Evolutionary conservation across 1,140 invertebrate genomes (phyloP).

Genomic region (Tetraneura akinire): DNA sequence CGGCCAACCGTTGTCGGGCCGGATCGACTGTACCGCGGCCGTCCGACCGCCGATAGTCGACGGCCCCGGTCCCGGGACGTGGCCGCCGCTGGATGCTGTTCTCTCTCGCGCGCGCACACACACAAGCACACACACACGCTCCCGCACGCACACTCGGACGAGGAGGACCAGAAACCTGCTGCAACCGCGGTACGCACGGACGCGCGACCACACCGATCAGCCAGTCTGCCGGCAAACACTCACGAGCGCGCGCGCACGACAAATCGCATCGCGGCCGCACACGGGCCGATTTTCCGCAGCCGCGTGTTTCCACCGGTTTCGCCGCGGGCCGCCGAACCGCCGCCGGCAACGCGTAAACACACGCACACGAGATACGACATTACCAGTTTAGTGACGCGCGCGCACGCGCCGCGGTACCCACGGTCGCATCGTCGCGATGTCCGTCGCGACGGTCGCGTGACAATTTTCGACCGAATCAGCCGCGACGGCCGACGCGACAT

Average conservation of each 20-base stretch:
- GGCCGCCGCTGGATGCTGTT: constrained; percentile 45
- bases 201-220: not conserved
- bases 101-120: not conserved
- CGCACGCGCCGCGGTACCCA: not conserved
- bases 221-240: constrained; percentile 42
- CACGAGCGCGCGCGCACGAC: constrained; percentile 30
- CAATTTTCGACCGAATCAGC: too few species aligned
- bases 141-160: not conserved
- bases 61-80: constrained; percentile 29
- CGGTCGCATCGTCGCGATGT: not conserved
- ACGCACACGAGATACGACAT: too few species aligned
- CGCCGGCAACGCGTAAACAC: too few species aligned
- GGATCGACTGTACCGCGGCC: not conserved
- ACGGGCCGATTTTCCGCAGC: not conserved
- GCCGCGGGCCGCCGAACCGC: not conserved
- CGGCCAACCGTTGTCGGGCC: not conserved
- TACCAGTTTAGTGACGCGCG: too few species aligned
- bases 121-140: not conserved
- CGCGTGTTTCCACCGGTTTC: not conserved
- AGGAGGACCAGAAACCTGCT: too few species aligned
- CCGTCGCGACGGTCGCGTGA: not conserved
- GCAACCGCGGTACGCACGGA: too few species aligned
- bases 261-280: constrained; percentile 1
- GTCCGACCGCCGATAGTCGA: not conserved
- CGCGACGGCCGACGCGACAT: too few species aligned